Conservation (phyloP, 1,140 invertebrate genomes). For the Elymnias hypermnestra region DNA sequence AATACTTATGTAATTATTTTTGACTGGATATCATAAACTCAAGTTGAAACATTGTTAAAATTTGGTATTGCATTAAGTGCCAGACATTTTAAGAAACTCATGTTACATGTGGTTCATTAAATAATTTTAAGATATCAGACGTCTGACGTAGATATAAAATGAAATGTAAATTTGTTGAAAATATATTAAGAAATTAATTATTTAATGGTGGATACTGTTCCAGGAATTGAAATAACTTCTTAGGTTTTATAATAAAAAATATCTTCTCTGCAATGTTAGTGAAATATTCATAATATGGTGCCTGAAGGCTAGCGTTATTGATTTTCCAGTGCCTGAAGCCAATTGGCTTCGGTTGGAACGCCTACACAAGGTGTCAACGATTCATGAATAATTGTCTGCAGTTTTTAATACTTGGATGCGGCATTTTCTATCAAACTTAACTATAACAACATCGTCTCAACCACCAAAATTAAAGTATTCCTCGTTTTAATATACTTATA, state of each 20-base stretch:
- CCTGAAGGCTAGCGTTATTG: slow-evolving; percentile 18
- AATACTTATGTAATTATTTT: no score
- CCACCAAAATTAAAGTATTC: no score
- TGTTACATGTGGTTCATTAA: no score
- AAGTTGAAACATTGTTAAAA: no score
- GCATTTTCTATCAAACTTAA: not conserved
- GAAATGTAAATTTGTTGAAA: no score
- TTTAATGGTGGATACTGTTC: not conserved
- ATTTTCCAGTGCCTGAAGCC: slow-evolving; percentile 18
- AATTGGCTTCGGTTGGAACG: slow-evolving; percentile 16
- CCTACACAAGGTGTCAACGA: not conserved
- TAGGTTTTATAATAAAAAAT: slow-evolving; percentile 11
- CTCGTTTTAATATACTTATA: no score
- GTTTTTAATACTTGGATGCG: slow-evolving; percentile 4
- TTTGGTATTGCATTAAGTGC: no score
- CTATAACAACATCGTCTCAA: no score
- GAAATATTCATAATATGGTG: slow-evolving; percentile 23
- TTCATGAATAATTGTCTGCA: not conserved
- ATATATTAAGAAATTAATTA: not conserved
- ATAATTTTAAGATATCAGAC: no score
- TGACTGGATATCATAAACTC: no score
- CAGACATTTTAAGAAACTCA: no score
- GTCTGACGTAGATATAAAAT: no score
- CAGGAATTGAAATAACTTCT: slow-evolving; percentile 1
- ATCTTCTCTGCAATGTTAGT: slow-evolving; percentile 12